Conservation (phyloP, 2,113 vertebrate genomes). For the Eudyptes chrysolophus region DNA sequence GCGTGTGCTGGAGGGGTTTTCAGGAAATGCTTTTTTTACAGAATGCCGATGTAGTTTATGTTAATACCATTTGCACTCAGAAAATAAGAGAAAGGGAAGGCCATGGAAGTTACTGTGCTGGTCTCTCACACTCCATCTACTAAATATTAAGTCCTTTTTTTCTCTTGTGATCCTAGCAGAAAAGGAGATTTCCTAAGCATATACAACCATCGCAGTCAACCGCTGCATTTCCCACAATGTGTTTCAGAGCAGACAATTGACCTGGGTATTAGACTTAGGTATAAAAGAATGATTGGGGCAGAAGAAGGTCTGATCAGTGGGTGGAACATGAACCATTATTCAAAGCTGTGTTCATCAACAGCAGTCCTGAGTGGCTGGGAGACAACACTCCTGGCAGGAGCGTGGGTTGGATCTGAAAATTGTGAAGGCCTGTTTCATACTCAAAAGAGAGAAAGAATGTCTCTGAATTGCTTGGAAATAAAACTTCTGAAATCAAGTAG, state of each 20-base stretch:
- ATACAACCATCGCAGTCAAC: not conserved
- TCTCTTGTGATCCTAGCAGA: not conserved
- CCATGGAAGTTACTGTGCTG: not conserved
- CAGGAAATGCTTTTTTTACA: not conserved
- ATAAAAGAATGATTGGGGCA: not conserved
- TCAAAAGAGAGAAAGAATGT: not conserved
- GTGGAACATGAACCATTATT: not conserved
- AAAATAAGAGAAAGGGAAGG: not conserved
- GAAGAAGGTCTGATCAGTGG: not conserved
- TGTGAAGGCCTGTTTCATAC: not conserved
- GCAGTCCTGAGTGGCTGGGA: not conserved
- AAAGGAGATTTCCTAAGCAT: not conserved
- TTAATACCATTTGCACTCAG: not conserved
- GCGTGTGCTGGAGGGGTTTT: accelerated
- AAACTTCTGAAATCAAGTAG: not conserved
- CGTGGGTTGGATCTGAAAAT: not conserved
- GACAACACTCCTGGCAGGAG: not conserved
- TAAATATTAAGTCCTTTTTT: not conserved
- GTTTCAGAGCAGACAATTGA: not conserved
- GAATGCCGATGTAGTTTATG: not conserved
- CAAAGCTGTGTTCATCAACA: not conserved
- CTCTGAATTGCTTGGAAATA: not conserved
- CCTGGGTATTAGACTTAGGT: not conserved
- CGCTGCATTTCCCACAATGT: not conserved
- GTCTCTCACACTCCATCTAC: not conserved